These are phyloP conservation scores for Sebastes steindachneri DNA, from an alignment of 2,797 vertebrate genomes.

Conservation along the genomic window DNA sequence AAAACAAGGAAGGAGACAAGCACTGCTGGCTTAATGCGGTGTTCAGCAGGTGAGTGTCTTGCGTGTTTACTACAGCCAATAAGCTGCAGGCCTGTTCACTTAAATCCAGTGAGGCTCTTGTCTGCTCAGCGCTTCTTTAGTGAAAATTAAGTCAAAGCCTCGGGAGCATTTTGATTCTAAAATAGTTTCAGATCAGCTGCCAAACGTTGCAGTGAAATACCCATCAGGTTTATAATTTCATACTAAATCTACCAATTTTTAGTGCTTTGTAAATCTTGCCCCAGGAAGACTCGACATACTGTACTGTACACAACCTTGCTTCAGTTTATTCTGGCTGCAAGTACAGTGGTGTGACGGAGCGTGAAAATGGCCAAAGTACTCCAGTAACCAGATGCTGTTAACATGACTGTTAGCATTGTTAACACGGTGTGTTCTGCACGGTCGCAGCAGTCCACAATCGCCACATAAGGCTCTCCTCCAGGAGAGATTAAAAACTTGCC, in stretches of 20 bases:
- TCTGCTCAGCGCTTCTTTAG: slow-evolving; percentile 33
- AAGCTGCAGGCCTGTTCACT: slow-evolving; percentile 47
- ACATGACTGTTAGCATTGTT: slow-evolving; percentile 44
- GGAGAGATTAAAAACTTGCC: slow-evolving; percentile 31
- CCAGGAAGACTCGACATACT: not conserved
- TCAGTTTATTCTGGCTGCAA: slow-evolving; percentile 29
- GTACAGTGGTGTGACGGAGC: slow-evolving; percentile 35
- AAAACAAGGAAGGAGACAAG: slow-evolving; percentile 33
- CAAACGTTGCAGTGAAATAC: slow-evolving; percentile 27
- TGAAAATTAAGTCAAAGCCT: slow-evolving; percentile 35
- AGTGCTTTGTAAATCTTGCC: slow-evolving; percentile 5
- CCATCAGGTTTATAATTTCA: slow-evolving; percentile 23
- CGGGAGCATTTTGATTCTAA: not conserved
- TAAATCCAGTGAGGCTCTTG: slow-evolving; percentile 42
- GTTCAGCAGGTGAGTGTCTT: slow-evolving; percentile 45
- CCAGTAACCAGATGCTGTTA: slow-evolving; percentile 50
- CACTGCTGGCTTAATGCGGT: slow-evolving; percentile 9
- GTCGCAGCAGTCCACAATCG: slow-evolving; percentile 11
- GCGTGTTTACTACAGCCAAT: slow-evolving; percentile 57
- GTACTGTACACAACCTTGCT: not conserved
- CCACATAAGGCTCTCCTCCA: slow-evolving; percentile 23
- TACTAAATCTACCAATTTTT: slow-evolving; percentile 7
- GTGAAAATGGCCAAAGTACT: slow-evolving; percentile 56
- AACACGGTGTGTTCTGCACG: slow-evolving; percentile 13
- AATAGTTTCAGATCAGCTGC: slow-evolving; percentile 28